Conservation (phyloP, 2,113 vertebrate species). For the Pollimyrus isidori region DNA sequence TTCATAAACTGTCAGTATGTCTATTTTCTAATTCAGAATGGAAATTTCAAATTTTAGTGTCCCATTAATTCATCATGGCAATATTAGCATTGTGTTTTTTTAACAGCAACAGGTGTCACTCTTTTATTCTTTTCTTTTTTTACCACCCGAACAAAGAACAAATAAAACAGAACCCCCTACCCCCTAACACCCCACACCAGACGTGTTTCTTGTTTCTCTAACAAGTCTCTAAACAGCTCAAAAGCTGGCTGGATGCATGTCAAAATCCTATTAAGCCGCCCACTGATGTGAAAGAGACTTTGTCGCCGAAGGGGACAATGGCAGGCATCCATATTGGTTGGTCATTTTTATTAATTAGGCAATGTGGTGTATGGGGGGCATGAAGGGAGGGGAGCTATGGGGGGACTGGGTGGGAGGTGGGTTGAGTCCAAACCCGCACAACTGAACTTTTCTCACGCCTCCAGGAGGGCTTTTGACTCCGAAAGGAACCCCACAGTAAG, state of each 20-base stretch:
- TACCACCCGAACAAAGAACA: background rate
- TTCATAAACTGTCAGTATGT: background rate
- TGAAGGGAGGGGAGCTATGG: background rate
- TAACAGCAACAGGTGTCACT: background rate
- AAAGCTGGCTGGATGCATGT: conserved; percentile 49
- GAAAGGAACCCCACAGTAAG: conserved; percentile 37
- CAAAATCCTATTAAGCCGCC: conserved; percentile 56
- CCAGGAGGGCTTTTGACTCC: conserved; percentile 26
- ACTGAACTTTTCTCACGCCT: conserved; percentile 55
- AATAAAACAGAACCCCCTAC: conserved; percentile 26
- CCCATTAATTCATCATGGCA: background rate
- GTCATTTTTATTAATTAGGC: conserved; percentile 63
- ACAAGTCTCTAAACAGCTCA: conserved; percentile 44
- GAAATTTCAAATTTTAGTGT: background rate
- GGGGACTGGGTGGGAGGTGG: conserved; percentile 38
- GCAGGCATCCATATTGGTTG: conserved; percentile 40
- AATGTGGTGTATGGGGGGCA: conserved; percentile 36
- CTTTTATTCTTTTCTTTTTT: background rate
- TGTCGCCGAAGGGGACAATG: conserved; percentile 48
- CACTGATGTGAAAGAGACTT: conserved; percentile 46
- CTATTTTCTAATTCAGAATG: background rate
- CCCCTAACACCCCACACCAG: conserved; percentile 25
- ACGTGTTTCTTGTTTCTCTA: conserved; percentile 32
- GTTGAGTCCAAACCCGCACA: conserved; percentile 52
- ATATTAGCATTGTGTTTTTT: background rate